Percentiles rank a stretch among this genome's conserved stretches.
These are phyloP conservation scores for Ormia ochracea DNA, from an alignment of 2,888 invertebrate genomes.

Conservation along the genomic window DNA sequence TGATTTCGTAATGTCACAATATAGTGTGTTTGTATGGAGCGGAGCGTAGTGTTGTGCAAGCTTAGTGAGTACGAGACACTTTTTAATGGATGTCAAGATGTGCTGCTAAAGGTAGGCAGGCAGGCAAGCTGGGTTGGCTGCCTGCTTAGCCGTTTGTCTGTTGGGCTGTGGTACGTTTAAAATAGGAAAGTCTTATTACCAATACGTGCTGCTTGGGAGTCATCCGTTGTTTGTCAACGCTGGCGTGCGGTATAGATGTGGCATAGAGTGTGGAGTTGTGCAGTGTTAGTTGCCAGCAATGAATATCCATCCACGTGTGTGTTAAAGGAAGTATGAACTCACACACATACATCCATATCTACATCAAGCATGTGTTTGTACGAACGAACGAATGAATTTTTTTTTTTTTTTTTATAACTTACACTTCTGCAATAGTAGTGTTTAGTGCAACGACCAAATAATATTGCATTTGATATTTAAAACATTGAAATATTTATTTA, in stretches of 20 bases:
- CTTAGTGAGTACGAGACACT: slow-evolving; percentile 9
- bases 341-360: background rate
- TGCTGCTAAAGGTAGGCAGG: slow-evolving; percentile 19
- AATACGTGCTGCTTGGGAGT: slow-evolving; percentile 41
- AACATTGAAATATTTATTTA: slow-evolving; percentile 30
- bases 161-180: slow-evolving; percentile 10
- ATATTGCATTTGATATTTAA: slow-evolving; percentile 50
- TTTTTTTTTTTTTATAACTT: slow-evolving; percentile 17
- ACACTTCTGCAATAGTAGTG: slow-evolving; percentile 34
- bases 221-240: slow-evolving; percentile 46
- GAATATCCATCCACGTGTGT: slow-evolving; percentile 48
- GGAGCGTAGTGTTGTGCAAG: background rate
- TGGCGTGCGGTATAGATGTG: slow-evolving; percentile 45
- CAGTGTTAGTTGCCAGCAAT: slow-evolving; percentile 40
- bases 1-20: slow-evolving; percentile 55
- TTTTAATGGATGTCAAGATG: background rate
- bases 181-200: slow-evolving; percentile 44
- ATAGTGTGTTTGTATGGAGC: slow-evolving; percentile 11
- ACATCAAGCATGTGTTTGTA: background rate
- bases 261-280: slow-evolving; percentile 31
- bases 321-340: background rate
- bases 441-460: slow-evolving; percentile 51
- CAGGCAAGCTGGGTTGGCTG: background rate
- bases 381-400: too few relatives aligned
- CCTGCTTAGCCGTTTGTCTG: background rate